A percentile compares a stretch with the other conserved stretches of the same genome.
phyloP scores from a whole-genome alignment of 2,888 invertebrate genomes.

The Crematogaster levior region DNA sequence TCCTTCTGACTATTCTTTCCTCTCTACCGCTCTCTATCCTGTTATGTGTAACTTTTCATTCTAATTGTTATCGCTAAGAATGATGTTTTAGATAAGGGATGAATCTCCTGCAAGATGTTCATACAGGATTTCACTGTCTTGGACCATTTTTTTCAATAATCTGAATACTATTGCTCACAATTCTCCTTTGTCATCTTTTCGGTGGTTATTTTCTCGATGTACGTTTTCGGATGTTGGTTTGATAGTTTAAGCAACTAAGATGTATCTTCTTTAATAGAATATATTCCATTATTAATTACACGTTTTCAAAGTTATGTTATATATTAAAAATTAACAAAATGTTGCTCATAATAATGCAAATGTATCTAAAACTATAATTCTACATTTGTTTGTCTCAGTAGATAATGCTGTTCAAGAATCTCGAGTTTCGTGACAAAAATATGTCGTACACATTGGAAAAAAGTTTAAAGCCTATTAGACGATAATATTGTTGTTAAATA shows the following conservation, averaged over 20 bases:
- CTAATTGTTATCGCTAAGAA: not conserved
- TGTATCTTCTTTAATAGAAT: not conserved
- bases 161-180: not conserved
- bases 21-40: conserved; percentile 16
- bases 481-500: not conserved
- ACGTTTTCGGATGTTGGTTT: not conserved
- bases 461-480: not conserved
- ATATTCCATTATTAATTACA: not conserved
- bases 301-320: not conserved
- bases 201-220: not conserved
- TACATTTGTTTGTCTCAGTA: not conserved
- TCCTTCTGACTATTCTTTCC: conserved; percentile 9
- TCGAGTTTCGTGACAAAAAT: not conserved
- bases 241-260: not conserved
- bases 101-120: not conserved
- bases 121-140: not conserved
- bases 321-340: not conserved
- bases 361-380: not conserved
- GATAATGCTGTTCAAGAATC: not conserved
- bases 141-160: not conserved
- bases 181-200: not conserved
- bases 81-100: not conserved
- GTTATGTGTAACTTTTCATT: conserved; percentile 1
- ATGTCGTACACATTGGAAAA: not conserved
- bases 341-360: not conserved